These are phyloP conservation scores for Acleris laterana DNA, from an alignment of 2,888 invertebrate species.

Conservation along the genomic window DNA sequence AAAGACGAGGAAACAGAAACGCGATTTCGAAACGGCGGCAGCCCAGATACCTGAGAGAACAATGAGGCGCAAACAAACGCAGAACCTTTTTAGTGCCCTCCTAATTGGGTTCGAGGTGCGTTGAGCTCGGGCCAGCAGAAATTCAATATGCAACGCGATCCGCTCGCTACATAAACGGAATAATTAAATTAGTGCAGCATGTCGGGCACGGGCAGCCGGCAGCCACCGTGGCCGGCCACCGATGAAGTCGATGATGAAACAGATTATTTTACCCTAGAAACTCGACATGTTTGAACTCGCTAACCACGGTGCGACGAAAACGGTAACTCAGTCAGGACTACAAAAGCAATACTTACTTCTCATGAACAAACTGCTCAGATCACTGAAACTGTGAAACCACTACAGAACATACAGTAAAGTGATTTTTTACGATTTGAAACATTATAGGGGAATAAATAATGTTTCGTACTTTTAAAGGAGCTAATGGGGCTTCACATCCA, in stretches of 20 bases:
- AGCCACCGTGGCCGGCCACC: conserved; percentile 51
- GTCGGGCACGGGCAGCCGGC: conserved; percentile 60
- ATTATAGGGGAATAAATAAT: conserved; percentile 42
- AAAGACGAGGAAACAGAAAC: conserved; percentile 73
- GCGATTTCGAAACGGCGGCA: conserved; percentile 70
- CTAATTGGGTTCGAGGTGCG: conserved; percentile 76
- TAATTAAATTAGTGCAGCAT: conserved; percentile 78
- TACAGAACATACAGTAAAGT: conserved; percentile 16
- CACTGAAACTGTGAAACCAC: conserved; percentile 5
- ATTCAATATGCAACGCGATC: conserved; percentile 80
- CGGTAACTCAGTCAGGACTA: conserved; percentile 22
- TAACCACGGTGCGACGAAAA: conserved; percentile 27
- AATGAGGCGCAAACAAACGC: conserved; percentile 74
- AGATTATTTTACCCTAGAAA: conserved; percentile 34
- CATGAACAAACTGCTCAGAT: conserved; percentile 41
- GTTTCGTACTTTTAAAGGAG: conserved; percentile 45
- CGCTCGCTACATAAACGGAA: conserved; percentile 75
- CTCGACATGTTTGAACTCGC: background rate
- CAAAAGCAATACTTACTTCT: conserved; percentile 40
- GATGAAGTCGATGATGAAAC: conserved; percentile 52
- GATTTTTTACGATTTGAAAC: conserved; percentile 42
- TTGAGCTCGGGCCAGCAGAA: conserved; percentile 58
- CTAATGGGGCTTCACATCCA: conserved; percentile 40
- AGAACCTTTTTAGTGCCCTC: conserved; percentile 77
- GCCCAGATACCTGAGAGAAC: conserved; percentile 76